Evolutionary conservation across 2,797 vertebrate species (phyloP), one percentile per base, ranked within the genome.

Genomic region (Enoplosus armatus): DNA sequence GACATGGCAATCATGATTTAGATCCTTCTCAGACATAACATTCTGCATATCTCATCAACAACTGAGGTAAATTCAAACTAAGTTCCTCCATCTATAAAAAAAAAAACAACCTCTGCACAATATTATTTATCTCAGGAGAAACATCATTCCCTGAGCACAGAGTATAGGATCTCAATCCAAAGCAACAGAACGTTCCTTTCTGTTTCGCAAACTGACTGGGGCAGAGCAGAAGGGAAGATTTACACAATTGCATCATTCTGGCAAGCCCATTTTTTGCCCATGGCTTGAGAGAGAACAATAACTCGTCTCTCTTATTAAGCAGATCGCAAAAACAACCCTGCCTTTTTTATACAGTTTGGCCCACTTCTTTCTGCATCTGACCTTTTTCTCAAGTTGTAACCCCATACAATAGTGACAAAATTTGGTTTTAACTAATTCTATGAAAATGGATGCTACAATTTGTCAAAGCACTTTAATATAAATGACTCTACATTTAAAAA

Each of bases 181-280:
- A 67, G 33, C 14, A 45, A 77, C 58, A 65, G 14, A 82, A 69
- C 29, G 45, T 64, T 80, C 24, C 43, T 59, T 47, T 66, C 15
- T 45, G 12, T 73, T 70, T 72, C 5, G 55, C 50, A 80, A 73
- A 79, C 58, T 67, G 66, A 77, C 58, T n/a, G 7, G 31, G 24
- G 41, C n/a, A 75, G 45, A 84, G 56, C 22, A 31, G 84, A 90
- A 58, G 61, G 62, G 60, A 26, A 61, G 47, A 84, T 86, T 84
- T 77, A 87, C 48, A 90, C 80, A 78, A 84, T 60, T 86, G 58
- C 86, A 58, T 82, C 60, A 87, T 77, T 81, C 76, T 81, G 66
- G 61, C 82, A 72, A 81, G 68, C 20, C 43, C 45, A 27, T 47
- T 77, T 84, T 60, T 72, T 81, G 11, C 50, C 27, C 1, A 7